Percentiles rank a stretch among this genome's conserved stretches.
phyloP scores from a whole-genome alignment of 2,888 invertebrate species.

The Octodonta nipae region DNA sequence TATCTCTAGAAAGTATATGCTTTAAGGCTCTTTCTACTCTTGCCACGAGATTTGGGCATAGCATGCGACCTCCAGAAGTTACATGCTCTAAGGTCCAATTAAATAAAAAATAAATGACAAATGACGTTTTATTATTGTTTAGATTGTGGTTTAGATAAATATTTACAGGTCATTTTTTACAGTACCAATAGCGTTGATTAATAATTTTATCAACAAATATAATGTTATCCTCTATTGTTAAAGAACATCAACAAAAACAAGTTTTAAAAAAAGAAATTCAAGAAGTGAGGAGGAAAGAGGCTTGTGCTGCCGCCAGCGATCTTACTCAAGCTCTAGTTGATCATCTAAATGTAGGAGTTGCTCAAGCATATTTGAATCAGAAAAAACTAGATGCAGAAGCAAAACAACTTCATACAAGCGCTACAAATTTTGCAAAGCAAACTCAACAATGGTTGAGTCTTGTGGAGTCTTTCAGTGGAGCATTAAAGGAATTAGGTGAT shows the following conservation, averaged over 20 bases:
- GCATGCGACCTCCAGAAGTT: too few relatives aligned
- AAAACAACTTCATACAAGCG: conserved; percentile 85
- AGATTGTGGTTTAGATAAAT: too few relatives aligned
- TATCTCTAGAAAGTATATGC: too few relatives aligned
- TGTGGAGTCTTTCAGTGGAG: conserved; percentile 75
- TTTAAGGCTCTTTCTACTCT: too few relatives aligned
- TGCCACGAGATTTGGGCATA: too few relatives aligned
- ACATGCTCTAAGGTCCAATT: too few relatives aligned
- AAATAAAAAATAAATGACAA: too few relatives aligned
- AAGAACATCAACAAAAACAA: conserved; percentile 77
- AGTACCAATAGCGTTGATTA: too few relatives aligned
- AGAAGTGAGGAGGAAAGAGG: conserved; percentile 87
- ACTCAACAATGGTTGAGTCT: conserved; percentile 93
- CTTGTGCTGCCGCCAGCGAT: conserved; percentile 81
- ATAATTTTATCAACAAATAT: too few relatives aligned
- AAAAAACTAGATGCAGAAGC: conserved; percentile 95
- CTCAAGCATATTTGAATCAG: conserved; percentile 96
- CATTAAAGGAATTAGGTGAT: conserved; percentile 91
- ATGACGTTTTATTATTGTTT: too few relatives aligned
- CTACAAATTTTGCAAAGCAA: conserved; percentile 89
- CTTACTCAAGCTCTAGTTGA: conserved; percentile 89
- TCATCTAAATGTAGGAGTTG: conserved; percentile 94
- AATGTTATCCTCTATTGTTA: conserved; percentile 77
- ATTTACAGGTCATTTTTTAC: too few relatives aligned
- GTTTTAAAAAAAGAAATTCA: conserved; percentile 65